Conservation (phyloP, 2,113 vertebrate species). For the Malurus cyaneus region DNA sequence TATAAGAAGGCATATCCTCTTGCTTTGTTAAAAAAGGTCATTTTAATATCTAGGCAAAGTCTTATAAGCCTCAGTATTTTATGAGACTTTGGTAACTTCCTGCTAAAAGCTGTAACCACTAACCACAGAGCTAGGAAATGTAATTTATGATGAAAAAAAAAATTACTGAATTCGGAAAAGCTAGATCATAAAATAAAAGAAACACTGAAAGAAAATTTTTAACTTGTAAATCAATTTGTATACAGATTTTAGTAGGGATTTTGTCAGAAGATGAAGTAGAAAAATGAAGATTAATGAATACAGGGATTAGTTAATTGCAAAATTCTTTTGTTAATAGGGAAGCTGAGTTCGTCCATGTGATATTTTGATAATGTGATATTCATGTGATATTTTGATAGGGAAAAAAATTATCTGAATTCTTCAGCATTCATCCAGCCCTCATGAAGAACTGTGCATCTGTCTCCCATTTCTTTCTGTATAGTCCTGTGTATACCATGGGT, state of each 20-base stretch:
- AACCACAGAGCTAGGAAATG: neutral
- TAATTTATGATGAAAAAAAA: neutral
- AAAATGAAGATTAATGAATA: neutral
- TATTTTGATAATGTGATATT: neutral
- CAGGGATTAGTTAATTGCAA: neutral
- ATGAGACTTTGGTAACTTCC: neutral
- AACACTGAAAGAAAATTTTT: neutral
- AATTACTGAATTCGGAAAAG: neutral
- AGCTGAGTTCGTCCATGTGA: neutral
- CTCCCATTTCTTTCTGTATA: neutral
- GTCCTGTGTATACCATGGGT: neutral
- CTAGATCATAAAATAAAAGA: neutral
- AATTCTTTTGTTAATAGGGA: neutral
- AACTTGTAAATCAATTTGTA: neutral
- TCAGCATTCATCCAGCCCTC: neutral
- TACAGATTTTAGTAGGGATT: neutral
- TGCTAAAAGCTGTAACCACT: neutral
- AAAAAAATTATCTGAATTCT: neutral
- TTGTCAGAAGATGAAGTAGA: neutral
- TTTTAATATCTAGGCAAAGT: conserved; percentile 24
- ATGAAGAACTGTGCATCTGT: neutral
- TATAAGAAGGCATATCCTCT: neutral
- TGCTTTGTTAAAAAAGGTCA: neutral
- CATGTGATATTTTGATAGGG: neutral
- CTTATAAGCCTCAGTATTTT: neutral